These are phyloP conservation scores for Agonopterix alstromeriana DNA, from an alignment of 2,888 invertebrate species.

Conservation along the genomic window DNA sequence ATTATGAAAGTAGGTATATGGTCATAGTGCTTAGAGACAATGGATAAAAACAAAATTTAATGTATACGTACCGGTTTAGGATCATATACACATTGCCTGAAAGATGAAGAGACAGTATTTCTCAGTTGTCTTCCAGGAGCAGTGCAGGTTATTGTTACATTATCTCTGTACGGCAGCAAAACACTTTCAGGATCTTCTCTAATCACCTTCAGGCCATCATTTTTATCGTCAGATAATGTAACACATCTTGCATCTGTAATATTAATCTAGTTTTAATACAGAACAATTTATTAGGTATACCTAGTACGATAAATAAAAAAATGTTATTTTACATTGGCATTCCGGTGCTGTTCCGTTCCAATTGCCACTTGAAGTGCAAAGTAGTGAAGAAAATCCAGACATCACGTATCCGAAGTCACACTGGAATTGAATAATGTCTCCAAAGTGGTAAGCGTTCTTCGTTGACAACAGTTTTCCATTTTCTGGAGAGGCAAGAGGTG, in stretches of 20 bases:
- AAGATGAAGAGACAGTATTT: conserved; percentile 88
- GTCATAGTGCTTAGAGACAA: background rate
- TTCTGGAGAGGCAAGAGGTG: conserved; percentile 84
- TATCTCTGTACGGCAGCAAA: conserved; percentile 91
- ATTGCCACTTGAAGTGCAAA: conserved; percentile 91
- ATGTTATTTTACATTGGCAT: conserved; percentile 87
- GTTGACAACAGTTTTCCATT: conserved; percentile 91
- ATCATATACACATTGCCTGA: conserved; percentile 97
- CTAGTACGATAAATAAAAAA: background rate
- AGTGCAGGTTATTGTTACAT: conserved; percentile 90
- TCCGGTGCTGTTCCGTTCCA: conserved; percentile 97
- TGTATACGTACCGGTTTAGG: conserved; percentile 83
- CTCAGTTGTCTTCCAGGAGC: conserved; percentile 86
- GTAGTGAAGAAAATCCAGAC: conserved; percentile 89
- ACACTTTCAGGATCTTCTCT: conserved; percentile 89
- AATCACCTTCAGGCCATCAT: conserved; percentile 88
- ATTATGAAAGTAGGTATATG: background rate
- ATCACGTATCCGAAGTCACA: conserved; percentile 97
- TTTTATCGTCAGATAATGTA: conserved; percentile 91
- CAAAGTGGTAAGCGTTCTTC: conserved; percentile 89
- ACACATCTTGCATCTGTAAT: conserved; percentile 90
- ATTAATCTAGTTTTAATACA: background rate
- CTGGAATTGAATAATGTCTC: conserved; percentile 92
- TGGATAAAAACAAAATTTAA: background rate
- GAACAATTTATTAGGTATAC: background rate